Conservation (phyloP, 2,797 vertebrate species). For the Amniataba percoides region DNA sequence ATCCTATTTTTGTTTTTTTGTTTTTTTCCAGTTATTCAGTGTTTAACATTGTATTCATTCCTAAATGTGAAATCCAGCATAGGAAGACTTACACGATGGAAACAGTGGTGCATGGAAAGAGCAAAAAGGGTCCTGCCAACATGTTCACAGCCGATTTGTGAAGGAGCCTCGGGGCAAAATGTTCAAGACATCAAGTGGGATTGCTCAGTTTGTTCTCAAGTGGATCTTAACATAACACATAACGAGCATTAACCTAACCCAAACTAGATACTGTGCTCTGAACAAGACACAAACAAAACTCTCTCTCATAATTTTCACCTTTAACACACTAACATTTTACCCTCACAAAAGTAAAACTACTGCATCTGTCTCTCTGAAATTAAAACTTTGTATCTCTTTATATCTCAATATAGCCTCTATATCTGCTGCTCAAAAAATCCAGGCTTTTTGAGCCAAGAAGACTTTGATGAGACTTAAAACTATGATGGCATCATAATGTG, state of each 20-base stretch:
- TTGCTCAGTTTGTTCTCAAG: neutral
- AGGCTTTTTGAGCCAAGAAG: neutral
- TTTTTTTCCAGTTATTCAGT: neutral
- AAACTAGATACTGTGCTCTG: neutral
- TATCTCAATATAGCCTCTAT: too few relatives aligned
- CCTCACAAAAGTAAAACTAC: too few relatives aligned
- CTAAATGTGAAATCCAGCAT: neutral
- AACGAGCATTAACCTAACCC: neutral
- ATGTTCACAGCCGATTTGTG: neutral
- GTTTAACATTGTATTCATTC: neutral
- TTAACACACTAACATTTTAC: too few relatives aligned
- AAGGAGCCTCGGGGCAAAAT: neutral
- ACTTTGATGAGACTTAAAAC: neutral
- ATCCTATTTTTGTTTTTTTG: slow-evolving; percentile 1
- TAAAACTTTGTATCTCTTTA: neutral
- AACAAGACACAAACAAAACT: too few relatives aligned
- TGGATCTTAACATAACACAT: neutral
- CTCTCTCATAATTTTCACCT: too few relatives aligned
- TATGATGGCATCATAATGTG: too few relatives aligned
- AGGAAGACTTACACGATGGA: neutral
- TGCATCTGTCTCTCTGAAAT: neutral
- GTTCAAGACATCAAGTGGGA: neutral
- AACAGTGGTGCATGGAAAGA: neutral
- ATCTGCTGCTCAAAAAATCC: too few relatives aligned
- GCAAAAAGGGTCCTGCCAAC: neutral